Evolutionary conservation across 2,113 vertebrate genomes (phyloP).

Genomic region (Thryonomys swinderianus): DNA sequence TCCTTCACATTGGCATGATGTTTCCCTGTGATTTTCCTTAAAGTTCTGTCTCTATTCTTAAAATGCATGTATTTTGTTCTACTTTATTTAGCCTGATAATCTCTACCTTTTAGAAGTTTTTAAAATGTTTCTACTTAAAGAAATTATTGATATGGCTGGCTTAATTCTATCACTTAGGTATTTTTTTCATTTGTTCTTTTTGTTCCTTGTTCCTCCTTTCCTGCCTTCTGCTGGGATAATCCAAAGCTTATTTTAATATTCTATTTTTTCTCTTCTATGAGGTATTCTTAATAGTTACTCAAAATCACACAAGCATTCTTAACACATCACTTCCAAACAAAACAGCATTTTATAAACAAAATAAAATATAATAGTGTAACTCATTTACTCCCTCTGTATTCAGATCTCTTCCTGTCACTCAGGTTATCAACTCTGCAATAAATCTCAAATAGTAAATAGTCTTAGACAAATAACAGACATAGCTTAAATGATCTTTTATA

Average conservation of each 20-base stretch:
- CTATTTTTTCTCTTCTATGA: background rate
- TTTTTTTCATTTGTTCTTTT: background rate
- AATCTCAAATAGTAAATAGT: background rate
- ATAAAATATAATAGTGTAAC: background rate
- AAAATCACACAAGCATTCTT: background rate
- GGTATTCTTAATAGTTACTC: background rate
- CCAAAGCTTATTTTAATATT: slow-evolving; percentile 10
- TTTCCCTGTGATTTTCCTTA: background rate
- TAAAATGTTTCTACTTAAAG: background rate
- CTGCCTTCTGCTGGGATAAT: background rate
- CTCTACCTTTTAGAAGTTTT: background rate
- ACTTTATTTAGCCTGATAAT: background rate
- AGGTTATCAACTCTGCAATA: background rate
- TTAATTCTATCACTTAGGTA: background rate
- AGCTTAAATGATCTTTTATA: background rate
- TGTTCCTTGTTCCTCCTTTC: background rate
- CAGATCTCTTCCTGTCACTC: background rate
- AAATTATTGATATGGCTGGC: background rate
- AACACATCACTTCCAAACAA: background rate
- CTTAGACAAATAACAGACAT: background rate
- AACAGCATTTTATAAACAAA: background rate
- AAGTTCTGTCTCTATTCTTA: background rate
- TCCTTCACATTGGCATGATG: background rate
- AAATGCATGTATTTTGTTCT: background rate
- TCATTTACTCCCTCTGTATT: background rate